A percentile compares a stretch with the other conserved stretches of the same genome.
Evolutionary conservation across 2,113 vertebrate genomes (phyloP).

Genomic region (Leptodactylus fuscus): DNA sequence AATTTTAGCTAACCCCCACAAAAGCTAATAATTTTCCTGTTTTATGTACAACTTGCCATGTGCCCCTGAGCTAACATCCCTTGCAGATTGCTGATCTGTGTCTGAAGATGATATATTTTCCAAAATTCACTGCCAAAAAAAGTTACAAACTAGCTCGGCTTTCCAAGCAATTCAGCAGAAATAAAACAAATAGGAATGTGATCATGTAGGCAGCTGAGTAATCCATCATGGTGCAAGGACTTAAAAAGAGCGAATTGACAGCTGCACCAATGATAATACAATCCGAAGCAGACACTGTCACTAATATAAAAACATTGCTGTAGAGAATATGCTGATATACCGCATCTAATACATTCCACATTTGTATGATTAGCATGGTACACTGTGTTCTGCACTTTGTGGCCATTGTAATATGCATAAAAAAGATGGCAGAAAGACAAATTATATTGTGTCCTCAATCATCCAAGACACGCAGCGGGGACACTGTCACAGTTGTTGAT

Average conservation of each 20-base stretch:
- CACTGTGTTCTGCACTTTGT: not conserved
- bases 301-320: constrained; percentile 27
- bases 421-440: not conserved
- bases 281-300: constrained; percentile 47
- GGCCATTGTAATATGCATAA: not conserved
- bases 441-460: constrained; percentile 11
- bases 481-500: constrained; percentile 32
- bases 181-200: constrained; percentile 50
- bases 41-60: not conserved
- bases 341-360: constrained; percentile 16
- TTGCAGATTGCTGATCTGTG: constrained; percentile 19
- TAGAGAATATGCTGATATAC: constrained; percentile 18
- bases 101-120: constrained; percentile 16
- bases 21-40: not conserved
- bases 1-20: not conserved
- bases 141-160: constrained; percentile 20
- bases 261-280: constrained; percentile 47
- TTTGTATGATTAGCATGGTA: constrained; percentile 34
- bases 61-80: not conserved
- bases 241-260: constrained; percentile 24
- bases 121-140: constrained; percentile 40
- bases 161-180: constrained; percentile 50
- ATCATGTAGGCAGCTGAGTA: constrained; percentile 29
- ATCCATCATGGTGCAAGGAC: constrained; percentile 42
- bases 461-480: not conserved